Evolutionary conservation across 2,888 invertebrate species (phyloP), one percentile per base, ranked within the genome.

Genomic region (Acrobasis consociella): DNA sequence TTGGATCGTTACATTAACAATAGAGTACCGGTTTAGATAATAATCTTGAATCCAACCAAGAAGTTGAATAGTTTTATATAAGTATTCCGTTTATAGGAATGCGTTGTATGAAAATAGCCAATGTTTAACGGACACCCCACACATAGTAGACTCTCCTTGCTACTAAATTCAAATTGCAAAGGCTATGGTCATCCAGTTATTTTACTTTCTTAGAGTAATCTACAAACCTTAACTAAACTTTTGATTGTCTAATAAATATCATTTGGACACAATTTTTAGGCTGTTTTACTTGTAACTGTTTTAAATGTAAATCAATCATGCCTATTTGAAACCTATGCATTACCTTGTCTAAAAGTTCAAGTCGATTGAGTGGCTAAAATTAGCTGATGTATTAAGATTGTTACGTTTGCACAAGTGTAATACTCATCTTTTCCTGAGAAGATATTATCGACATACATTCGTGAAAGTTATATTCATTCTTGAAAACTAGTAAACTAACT

Each of bases 21-120:
- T 49, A 9, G 49, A 42, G 22, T 58, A 58, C 42, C 58, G 58
- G 58, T 58, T 58, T n/a, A 16, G 46, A 58, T 49, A 42, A n/a
- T 56, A 8, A 49, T 58, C 58, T 22, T 22, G 3, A 16, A 42
- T 22, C 5, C 31, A 10, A 22, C 13, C 15, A 58, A 58, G 38
- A 58, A 46, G 17, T 13, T 58, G 46, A 13, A 17, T 49, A 58
- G 17, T 42, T 58, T 58, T 46, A 58, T 42, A 16, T 58, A n/a
- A n/a, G n/a, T n/a, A 17, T 58, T 46, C 9, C 22, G 46, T 46
- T 17, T 46, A 58, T 58, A 22, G 15, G 37, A 37, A 37, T 53
- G 2, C 38, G 37, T n/a, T 31, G 31, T 46, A 22, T 58, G 9
- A 58, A 38, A 16, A 15, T 9, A 42, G 39, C 15, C 2, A 42